Percentiles rank a stretch among this genome's conserved stretches.
Conservation (phyloP, 2,797 vertebrate genomes). For the Neopelma chrysocephalum region DNA sequence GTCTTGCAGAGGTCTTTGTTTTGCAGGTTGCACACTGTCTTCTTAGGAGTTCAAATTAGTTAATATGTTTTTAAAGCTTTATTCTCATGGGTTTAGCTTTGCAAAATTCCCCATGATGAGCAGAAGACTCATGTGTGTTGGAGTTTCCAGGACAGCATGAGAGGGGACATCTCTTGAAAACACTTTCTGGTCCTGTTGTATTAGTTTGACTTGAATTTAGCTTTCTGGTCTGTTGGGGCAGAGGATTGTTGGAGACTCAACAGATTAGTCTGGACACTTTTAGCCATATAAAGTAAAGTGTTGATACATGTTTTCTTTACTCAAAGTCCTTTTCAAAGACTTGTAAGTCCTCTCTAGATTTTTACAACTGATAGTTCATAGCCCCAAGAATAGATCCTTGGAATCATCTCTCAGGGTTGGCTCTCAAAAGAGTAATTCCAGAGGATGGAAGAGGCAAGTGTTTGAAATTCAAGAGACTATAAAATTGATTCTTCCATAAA, state of each 20-base stretch:
- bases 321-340: neutral
- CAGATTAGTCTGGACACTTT: neutral
- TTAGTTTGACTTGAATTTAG: neutral
- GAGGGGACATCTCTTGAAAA: neutral
- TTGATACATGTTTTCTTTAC: constrained; percentile 34
- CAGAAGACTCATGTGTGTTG: neutral
- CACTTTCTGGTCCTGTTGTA: neutral
- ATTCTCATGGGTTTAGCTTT: neutral
- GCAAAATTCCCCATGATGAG: neutral
- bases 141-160: neutral
- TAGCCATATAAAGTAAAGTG: neutral
- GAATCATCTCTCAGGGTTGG: neutral
- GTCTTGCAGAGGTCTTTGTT: neutral
- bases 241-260: neutral
- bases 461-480: constrained; percentile 58
- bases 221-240: neutral
- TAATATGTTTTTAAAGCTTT: neutral
- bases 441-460: constrained; percentile 54
- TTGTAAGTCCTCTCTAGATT: neutral
- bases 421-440: constrained; percentile 56
- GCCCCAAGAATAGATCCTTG: constrained; percentile 8
- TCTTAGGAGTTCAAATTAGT: neutral
- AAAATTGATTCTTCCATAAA: constrained; percentile 71
- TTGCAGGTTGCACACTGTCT: neutral
- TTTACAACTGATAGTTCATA: constrained; percentile 42